Base-by-base conservation (phyloP, 2,113 vertebrate species). In the Engraulis encrasicolus region DNA sequence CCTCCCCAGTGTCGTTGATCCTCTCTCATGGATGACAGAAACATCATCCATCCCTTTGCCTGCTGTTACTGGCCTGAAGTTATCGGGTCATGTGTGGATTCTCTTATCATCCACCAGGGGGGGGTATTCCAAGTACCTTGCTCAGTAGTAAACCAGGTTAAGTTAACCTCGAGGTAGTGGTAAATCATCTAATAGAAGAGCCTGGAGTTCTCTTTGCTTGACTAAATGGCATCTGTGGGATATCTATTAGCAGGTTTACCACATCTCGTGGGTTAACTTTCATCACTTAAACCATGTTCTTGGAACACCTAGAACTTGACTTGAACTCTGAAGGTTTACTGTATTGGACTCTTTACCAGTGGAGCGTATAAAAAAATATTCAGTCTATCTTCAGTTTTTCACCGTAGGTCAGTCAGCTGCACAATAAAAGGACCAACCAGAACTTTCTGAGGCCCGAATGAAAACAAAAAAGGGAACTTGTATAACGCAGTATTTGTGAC, bases 381-480 rank as follows among this genome's bases (percentile, higher is more conserved):
- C 85, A 49, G 71, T 37, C 83, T 20, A 58, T 37, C 83, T 20
- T 37, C 48, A 83, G 81, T 7, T 82, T 79, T 85, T 78, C 38
- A 50, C 81, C 36, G 14, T 20, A 52, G 48, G 82, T 87, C 82
- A 61, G 87, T 80, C 82, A 85, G 85, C 79, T 74, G 77, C 50
- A 81, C 3, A 20, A 50, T 50, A 79, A 83, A n/a, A 88, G 92
- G 92, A 94, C 93, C 93, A 93, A 93, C 49, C 83, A 31, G 82
- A 89, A 83, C 38, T 85, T 78, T 34, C 40, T 17, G 80, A 71
- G 82, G 71, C 83, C 87, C 81, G 27, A 34, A 48, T 54, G 38
- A 89, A 87, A 79, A n/a, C n/a, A 45, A 84, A 82, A 90, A 93
- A 91, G 90, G 91, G 89, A 94, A 92, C 66, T 79, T 78, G 81